Percentiles rank a stretch among this genome's conserved stretches.
phyloP scores from a whole-genome alignment of 2,113 vertebrate species.

The Tinamus guttatus region DNA sequence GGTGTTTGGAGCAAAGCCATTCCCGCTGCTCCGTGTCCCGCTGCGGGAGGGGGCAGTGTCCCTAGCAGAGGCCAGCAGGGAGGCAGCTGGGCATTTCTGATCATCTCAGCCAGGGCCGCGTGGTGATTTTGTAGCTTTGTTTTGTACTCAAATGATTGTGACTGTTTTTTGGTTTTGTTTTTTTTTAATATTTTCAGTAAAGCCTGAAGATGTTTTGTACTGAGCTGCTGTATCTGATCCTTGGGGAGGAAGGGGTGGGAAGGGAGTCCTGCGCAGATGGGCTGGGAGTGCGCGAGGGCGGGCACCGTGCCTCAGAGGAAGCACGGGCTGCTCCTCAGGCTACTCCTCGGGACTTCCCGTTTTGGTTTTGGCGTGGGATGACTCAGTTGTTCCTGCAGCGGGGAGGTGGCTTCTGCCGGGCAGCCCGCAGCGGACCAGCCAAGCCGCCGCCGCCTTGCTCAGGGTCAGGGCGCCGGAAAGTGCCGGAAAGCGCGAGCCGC shows the following conservation, averaged over 20 bases:
- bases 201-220: conserved; percentile 68
- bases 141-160: conserved; percentile 47
- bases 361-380: background rate
- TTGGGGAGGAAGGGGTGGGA: conserved; percentile 39
- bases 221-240: conserved; percentile 17
- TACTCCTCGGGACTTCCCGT: background rate
- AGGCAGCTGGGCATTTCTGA: conserved; percentile 6
- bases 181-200: conserved; percentile 64
- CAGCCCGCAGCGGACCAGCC: background rate
- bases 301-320: background rate
- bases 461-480: background rate
- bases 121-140: background rate
- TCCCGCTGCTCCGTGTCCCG: background rate
- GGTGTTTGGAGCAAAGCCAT: conserved; percentile 45
- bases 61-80: fast-evolving
- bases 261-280: conserved; percentile 33
- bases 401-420: fast-evolving
- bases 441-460: background rate
- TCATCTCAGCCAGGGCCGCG: conserved; percentile 64
- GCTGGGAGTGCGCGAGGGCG: background rate
- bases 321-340: fast-evolving
- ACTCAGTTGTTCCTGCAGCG: conserved; percentile 13
- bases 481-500: background rate
- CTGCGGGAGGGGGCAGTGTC: background rate
- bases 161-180: background rate